A percentile compares a stretch with the other conserved stretches of the same genome.
Conservation (phyloP, 2,888 invertebrate species). For the Digitonthophagus gazella region DNA sequence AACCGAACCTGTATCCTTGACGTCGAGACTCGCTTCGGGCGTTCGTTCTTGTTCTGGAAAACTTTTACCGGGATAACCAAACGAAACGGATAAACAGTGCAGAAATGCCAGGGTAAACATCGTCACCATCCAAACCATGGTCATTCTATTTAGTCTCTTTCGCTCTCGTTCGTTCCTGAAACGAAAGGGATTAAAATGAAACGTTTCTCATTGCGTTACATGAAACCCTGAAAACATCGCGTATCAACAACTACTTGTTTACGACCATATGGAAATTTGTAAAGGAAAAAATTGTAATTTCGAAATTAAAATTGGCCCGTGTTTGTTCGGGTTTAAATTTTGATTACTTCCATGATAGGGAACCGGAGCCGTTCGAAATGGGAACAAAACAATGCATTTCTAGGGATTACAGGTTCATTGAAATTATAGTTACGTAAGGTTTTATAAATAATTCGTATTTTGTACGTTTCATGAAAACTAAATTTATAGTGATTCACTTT, state of each 20-base stretch:
- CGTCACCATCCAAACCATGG: background rate
- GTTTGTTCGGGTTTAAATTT: too few species aligned
- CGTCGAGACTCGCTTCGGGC: background rate
- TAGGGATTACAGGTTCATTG: too few species aligned
- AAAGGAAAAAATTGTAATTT: background rate
- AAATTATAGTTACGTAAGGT: too few species aligned
- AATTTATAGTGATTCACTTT: too few species aligned
- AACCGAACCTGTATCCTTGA: background rate
- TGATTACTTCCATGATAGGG: too few species aligned
- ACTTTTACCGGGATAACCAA: background rate
- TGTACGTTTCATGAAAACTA: too few species aligned
- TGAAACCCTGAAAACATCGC: background rate
- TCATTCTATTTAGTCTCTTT: too few species aligned
- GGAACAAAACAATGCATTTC: too few species aligned
- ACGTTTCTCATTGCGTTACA: background rate
- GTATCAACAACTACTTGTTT: background rate
- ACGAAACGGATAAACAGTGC: background rate
- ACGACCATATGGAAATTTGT: background rate
- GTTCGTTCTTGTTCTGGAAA: background rate
- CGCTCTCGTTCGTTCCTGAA: background rate
- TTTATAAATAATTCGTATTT: too few species aligned
- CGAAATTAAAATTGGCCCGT: background rate
- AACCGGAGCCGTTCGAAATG: too few species aligned
- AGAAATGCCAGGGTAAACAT: background rate
- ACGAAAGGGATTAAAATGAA: background rate